Evolutionary conservation across 2,113 vertebrate genomes (phyloP), one percentile per base, ranked within the genome.

Genomic region (Thalassarche chlororhynchos): DNA sequence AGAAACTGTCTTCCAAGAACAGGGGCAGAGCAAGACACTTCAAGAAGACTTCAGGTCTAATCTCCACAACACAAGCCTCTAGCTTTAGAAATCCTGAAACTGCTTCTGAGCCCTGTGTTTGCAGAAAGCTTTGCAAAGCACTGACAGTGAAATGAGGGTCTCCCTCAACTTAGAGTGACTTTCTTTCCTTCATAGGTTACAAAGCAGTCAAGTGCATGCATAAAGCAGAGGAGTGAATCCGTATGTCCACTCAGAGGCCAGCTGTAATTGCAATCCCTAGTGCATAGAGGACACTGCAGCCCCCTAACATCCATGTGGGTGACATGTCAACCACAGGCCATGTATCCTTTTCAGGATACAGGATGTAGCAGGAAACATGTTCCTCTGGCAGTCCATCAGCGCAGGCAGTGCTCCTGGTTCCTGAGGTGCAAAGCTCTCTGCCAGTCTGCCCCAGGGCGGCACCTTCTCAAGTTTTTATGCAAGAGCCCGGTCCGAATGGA

Each of bases 311-410:
- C 31, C 28, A 1, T 5, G 8, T 4, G 26, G 18, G 20, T 58
- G 47, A 40, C 44, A 8, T 6, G 2, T 12, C 49, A 34, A 4
- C 2, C 2, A 0, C 21, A 28, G 71, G 4, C 34, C 12, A 1
- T 7, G 9, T 3, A 2, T 21, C 26, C 36, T 42, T 8, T 32
- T 12, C 58, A 21, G 74, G 34, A 8, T 14, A 42, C 24, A 29
- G 25, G 57, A 13, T 29, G 62, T 2, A 51, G 54, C 1, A n/a
- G 38, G 44, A 38, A 34, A 14, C 18, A 3, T 0, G 7, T 49
- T 74, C 47, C 54, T 42, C 26, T 31, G 28, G 9, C 47, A 58
- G 25, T 31, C 57, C 24, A 2, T 9, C 26, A 4, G 19, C 17
- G 13, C 31, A 40, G 40, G 12, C 77, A 47, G 36, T 36, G 38